Evolutionary conservation across 2,797 vertebrate species (phyloP).

Genomic region (Anas acuta): DNA sequence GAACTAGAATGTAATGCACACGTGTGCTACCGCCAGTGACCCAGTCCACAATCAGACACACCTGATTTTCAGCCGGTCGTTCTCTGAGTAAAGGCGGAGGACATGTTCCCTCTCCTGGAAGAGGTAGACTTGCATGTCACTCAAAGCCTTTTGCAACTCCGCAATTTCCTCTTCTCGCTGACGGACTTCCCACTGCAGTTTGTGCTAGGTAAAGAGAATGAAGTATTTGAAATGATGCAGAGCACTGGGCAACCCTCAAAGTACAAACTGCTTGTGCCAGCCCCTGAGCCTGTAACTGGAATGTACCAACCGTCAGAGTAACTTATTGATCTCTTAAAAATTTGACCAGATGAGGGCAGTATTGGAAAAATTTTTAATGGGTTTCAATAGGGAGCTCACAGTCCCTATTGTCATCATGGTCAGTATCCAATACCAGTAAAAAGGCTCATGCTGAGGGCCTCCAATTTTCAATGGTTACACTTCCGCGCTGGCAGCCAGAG

Average conservation of each 20-base stretch:
- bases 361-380: neutral
- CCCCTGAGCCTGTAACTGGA: neutral
- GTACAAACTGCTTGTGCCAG: neutral
- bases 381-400: neutral
- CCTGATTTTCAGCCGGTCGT: constrained; percentile 96
- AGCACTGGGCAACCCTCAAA: neutral
- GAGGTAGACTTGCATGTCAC: constrained; percentile 94
- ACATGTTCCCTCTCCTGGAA: constrained; percentile 95
- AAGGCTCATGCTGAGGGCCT: neutral
- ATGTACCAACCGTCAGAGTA: neutral
- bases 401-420: neutral
- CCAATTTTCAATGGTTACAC: neutral
- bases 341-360: neutral
- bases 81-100: constrained; percentile 91
- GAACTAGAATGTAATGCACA: rapidly evolving
- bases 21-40: neutral
- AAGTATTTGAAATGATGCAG: neutral
- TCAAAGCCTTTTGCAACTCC: constrained; percentile 92
- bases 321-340: neutral
- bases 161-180: constrained; percentile 90
- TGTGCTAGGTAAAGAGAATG: constrained; percentile 80
- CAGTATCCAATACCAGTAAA: neutral
- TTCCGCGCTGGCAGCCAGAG: neutral
- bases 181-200: constrained; percentile 88
- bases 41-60: constrained; percentile 18